A percentile compares a stretch with the other conserved stretches of the same genome.
Evolutionary conservation across 2,797 vertebrate genomes (phyloP).

Genomic region (Lepus townsendii): DNA sequence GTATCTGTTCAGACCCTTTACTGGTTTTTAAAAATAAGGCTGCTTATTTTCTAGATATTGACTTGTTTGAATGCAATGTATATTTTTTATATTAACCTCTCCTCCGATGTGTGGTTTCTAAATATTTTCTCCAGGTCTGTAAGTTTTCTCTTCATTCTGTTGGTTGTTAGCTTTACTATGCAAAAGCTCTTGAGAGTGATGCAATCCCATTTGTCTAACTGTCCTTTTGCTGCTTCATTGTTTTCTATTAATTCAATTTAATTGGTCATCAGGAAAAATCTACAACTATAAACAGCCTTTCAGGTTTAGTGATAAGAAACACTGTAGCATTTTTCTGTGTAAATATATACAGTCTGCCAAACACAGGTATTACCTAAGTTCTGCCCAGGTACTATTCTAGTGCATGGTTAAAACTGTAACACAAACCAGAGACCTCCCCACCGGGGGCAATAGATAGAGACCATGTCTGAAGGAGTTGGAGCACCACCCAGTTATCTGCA

Average conservation of each 20-base stretch:
- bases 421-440: background rate
- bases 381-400: background rate
- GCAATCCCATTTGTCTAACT: background rate
- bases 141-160: background rate
- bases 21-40: background rate
- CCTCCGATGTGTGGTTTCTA: background rate
- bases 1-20: no score
- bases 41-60: background rate
- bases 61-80: background rate
- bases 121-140: background rate
- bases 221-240: background rate
- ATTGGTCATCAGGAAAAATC: background rate
- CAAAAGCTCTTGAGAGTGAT: background rate
- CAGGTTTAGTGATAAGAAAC: background rate
- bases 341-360: background rate
- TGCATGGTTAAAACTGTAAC: background rate
- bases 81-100: background rate
- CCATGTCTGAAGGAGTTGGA: background rate
- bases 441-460: background rate
- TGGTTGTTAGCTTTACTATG: background rate
- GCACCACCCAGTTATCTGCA: background rate
- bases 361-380: background rate
- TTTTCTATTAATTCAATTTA: background rate
- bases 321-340: background rate
- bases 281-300: background rate